Conservation (phyloP, 2,113 vertebrate species). For the Machaerirhynchus nigripectus region DNA sequence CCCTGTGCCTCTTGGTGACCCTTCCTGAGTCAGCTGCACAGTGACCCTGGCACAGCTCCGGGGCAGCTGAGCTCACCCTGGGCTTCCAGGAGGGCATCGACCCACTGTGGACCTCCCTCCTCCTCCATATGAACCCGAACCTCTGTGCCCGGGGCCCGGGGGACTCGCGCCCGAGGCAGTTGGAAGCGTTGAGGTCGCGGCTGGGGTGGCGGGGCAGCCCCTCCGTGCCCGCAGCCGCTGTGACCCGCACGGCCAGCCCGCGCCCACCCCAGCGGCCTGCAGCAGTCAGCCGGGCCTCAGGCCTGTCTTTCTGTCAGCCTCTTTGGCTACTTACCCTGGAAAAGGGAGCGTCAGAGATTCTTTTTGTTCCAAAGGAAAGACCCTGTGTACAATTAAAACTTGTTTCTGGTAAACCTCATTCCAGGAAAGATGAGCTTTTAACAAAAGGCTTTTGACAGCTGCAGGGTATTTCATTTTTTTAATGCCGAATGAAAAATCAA, state of each 20-base stretch:
- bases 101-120: fast-evolving
- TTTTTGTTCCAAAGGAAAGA: slow-evolving; percentile 71
- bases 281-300: background rate
- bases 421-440: slow-evolving; percentile 97
- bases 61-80: background rate
- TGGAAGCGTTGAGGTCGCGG: no score
- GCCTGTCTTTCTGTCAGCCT: background rate
- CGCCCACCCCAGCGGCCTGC: no score
- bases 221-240: background rate
- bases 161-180: no score
- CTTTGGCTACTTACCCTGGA: slow-evolving; percentile 36
- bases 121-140: fast-evolving
- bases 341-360: background rate
- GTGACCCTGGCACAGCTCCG: background rate
- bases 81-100: fast-evolving
- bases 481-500: slow-evolving; percentile 98
- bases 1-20: background rate
- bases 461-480: slow-evolving; percentile 94
- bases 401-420: slow-evolving; percentile 89
- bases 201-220: background rate
- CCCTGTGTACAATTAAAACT: slow-evolving; percentile 93
- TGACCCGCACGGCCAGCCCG: background rate
- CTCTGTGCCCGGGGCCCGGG: background rate
- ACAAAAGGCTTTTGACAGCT: slow-evolving; percentile 98
- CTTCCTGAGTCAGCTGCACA: background rate